phyloP scores from a whole-genome alignment of 37 sponge, comb jelly and placozoan species.

The Spongia lamella region DNA sequence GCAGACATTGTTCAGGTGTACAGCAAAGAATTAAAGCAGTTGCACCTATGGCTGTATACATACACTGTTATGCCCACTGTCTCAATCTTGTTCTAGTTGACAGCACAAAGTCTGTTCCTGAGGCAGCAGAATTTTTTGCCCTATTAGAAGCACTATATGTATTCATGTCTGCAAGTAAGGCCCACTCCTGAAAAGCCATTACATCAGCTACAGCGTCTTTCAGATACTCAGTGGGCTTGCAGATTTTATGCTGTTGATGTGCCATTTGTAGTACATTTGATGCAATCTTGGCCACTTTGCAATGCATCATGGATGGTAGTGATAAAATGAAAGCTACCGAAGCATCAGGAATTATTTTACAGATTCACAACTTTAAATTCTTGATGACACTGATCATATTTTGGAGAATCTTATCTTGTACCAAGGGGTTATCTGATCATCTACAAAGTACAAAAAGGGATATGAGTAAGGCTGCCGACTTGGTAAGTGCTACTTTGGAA shows the following conservation, averaged over 20 bases:
- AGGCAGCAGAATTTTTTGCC: conserved; percentile 60
- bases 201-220: conserved; percentile 56
- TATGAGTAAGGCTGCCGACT: conserved; percentile 31
- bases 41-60: conserved; percentile 61
- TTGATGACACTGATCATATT: conserved; percentile 43
- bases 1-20: conserved; percentile 60
- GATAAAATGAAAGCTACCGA: conserved; percentile 57
- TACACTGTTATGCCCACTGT: conserved; percentile 69
- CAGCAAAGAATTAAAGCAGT: conserved; percentile 42
- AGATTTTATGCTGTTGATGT: conserved; percentile 56
- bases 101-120: conserved; percentile 39
- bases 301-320: conserved; percentile 51
- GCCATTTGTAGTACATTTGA: conserved; percentile 54
- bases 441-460: conserved; percentile 43
- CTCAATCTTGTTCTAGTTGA: conserved; percentile 65
- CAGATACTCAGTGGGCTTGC: conserved; percentile 76
- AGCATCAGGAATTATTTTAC: conserved; percentile 53
- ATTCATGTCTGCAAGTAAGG: conserved; percentile 46
- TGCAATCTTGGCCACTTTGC: conserved; percentile 52
- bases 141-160: conserved; percentile 49
- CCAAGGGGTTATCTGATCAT: conserved; percentile 57
- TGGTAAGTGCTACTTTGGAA: conserved; percentile 25
- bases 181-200: conserved; percentile 42
- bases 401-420: conserved; percentile 35
- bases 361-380: conserved; percentile 52